Evolutionary conservation across 2,113 vertebrate genomes (phyloP).

Genomic region (Nansenia antarctica): DNA sequence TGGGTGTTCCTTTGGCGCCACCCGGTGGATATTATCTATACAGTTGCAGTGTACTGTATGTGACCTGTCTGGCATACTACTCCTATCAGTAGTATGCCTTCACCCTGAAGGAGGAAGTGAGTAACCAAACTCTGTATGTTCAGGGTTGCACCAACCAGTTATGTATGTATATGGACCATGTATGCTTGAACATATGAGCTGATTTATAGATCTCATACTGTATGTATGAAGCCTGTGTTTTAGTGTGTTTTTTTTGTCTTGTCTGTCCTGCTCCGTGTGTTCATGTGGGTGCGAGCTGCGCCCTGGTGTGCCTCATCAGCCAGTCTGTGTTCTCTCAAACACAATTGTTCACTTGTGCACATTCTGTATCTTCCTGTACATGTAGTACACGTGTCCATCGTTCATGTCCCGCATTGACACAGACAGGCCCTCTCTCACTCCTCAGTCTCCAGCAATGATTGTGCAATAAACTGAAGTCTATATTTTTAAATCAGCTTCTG

Average conservation of each 20-base stretch:
- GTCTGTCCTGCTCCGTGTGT: slow-evolving; percentile 8
- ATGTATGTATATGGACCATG: slow-evolving; percentile 10
- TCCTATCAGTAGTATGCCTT: slow-evolving; percentile 13
- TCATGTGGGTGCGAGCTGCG: slow-evolving; percentile 24
- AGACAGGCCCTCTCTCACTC: slow-evolving; percentile 72
- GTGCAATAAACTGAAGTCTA: slow-evolving; percentile 82
- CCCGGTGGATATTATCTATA: slow-evolving; percentile 57
- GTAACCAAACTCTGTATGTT: slow-evolving; percentile 14
- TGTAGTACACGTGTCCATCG: slow-evolving; percentile 25
- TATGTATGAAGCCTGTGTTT: slow-evolving; percentile 38
- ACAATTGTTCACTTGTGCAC: not conserved
- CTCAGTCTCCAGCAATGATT: slow-evolving; percentile 75
- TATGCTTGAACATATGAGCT: slow-evolving; percentile 27
- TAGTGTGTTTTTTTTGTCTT: slow-evolving; percentile 22
- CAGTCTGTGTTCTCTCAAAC: slow-evolving; percentile 26
- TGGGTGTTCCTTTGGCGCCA: slow-evolving; percentile 51
- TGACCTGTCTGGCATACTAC: slow-evolving; percentile 4
- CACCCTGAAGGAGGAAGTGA: no score
- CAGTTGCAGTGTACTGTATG: slow-evolving; percentile 23
- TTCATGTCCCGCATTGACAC: slow-evolving; percentile 50
- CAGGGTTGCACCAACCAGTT: slow-evolving; percentile 17
- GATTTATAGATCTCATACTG: slow-evolving; percentile 6
- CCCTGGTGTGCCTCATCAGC: slow-evolving; percentile 37
- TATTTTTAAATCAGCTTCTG: slow-evolving; percentile 71
- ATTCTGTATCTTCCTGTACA: slow-evolving; percentile 30